Base-by-base conservation (phyloP, 1,140 invertebrate species). In the Drosophila elegans region DNA sequence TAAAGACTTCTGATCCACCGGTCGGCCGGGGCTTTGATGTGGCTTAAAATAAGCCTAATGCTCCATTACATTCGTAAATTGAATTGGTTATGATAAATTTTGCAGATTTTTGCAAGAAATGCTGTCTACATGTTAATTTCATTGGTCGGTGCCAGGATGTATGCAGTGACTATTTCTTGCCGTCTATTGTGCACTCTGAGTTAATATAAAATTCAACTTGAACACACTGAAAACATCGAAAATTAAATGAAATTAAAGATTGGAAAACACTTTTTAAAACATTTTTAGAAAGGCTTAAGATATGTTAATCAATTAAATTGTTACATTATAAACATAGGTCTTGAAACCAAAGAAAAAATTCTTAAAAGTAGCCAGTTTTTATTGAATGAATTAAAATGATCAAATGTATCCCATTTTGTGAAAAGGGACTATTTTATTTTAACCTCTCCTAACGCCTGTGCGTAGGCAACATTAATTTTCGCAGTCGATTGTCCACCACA, bases 381-480 rank as follows among this genome's bases (percentile, higher is more conserved):
- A 21, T 21, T 21, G 0, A 21, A 21, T 21, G 16, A 21, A 21
- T 21, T 21, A 21, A 21, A 21, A 0, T 21, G 16, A 21, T 21
- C 16, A 21, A 21, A 21, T 21, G 16, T 21, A 0, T 21, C 16
- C 16, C 1, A 21, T 21, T 21, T 21, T 21, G 0, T 21, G 16
- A 21, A 21, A 21, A 21, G 16, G 16, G 16, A 21, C 16, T 21
- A 1, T 21, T 21, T 21, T 21, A 1, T 21, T 0, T 21, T 21
- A 11, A 32, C 41, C 39, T 44, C 10, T 4, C 3, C 13, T 10
- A 9, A 12, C 80, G 80, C 80, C 74, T 78, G 51, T 46, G 63
- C 38, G 42, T 82, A 82, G 68, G 83, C 82, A 82, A 85, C 57
- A 54, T 68, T 78, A 64, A 75, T 86, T 81, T 42, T 53, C 41